Percentiles rank a stretch among this genome's conserved stretches.
phyloP scores from a whole-genome alignment of 30 jellyfish, hydroid and myxozoan species.

The Sanderia malayensis region DNA sequence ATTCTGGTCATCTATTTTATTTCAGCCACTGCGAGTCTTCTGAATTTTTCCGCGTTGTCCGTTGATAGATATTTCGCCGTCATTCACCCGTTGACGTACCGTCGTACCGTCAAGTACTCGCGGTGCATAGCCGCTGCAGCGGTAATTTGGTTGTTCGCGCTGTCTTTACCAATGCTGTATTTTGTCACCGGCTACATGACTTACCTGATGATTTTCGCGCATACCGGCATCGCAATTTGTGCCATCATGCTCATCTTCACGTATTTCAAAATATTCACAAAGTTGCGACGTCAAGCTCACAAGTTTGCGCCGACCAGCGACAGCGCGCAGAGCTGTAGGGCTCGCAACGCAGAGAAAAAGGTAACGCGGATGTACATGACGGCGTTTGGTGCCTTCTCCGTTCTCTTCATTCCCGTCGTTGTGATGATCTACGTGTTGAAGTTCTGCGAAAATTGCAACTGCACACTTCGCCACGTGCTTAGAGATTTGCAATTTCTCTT shows the following conservation, averaged over 20 bases:
- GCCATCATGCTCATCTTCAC: slow-evolving; percentile 38
- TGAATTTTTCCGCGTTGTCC: slow-evolving; percentile 70
- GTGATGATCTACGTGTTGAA: slow-evolving; percentile 65
- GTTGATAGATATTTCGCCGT: slow-evolving; percentile 76
- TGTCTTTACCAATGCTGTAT: slow-evolving; percentile 57
- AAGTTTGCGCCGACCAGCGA: slow-evolving; percentile 1
- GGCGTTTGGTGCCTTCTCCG: slow-evolving; percentile 56
- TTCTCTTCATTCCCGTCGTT: slow-evolving; percentile 79
- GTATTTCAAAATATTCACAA: slow-evolving; percentile 45
- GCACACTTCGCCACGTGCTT: slow-evolving; percentile 81
- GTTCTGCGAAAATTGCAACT: slow-evolving; percentile 77
- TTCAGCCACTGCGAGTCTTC: slow-evolving; percentile 70
- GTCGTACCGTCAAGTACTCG: slow-evolving; percentile 28
- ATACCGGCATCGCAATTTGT: slow-evolving; percentile 39
- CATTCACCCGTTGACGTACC: slow-evolving; percentile 45
- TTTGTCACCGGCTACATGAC: slow-evolving; percentile 65
- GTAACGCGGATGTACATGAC: slow-evolving; percentile 65
- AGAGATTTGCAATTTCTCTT: slow-evolving; percentile 85
- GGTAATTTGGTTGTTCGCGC: slow-evolving; percentile 49
- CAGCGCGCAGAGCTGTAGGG: background rate
- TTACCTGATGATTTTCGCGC: slow-evolving; percentile 73
- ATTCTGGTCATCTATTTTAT: slow-evolving; percentile 57
- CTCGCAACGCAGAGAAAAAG: slow-evolving; percentile 42
- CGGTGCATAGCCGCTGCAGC: slow-evolving; percentile 41
- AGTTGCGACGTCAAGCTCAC: slow-evolving; percentile 9